Base-by-base conservation (phyloP, 2,888 invertebrate species). In the Hecatera dysodea region DNA sequence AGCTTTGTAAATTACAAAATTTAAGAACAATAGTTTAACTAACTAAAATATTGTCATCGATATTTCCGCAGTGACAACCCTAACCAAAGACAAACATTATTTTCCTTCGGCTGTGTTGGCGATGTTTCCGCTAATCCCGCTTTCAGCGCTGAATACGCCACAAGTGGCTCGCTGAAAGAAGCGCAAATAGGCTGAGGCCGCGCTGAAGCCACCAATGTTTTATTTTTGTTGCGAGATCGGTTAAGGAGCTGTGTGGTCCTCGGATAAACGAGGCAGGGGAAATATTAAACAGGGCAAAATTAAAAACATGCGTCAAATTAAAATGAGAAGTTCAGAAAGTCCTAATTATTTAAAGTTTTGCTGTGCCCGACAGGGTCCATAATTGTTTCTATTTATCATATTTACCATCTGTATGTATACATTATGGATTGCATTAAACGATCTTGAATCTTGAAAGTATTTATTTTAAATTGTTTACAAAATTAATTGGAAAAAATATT, bases 51-150 rank as follows among this genome's bases (percentile, higher is more conserved):
- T 77, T 33, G 7, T 24, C 52, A 59, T 73, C 44, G 52, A 79
- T 64, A 61, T 44, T 22, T 42, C 46, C 7, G 7, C 44, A 36
- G 46, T 4, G n/a, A 7, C 74, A 72, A 36, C 82, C 76, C 72
- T 80, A 72, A 50, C 69, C 29, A 12, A 75, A 69, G 39, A 60
- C 70, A 85, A 84, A 84, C 85, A 84, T 75, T 74, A 82, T 84
- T 75, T 80, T 50, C 75, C 66, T 69, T 39, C 8, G 39, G 4
- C 48, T 8, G 15, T 68, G 76, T 57, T 61, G 70, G 67, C 64
- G 29, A 62, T 85, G 85, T 82, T 84, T 84, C 67, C 75, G 36
- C 68, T 77, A 73, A 80, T 75, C 85, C 76, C 71, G 42, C 83
- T 76, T 73, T 76, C 70, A 79, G 46, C 69, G 39, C 63, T 82